Evolutionary conservation across 1,140 invertebrate genomes (phyloP).

Genomic region (Neotoxoptera formosana): DNA sequence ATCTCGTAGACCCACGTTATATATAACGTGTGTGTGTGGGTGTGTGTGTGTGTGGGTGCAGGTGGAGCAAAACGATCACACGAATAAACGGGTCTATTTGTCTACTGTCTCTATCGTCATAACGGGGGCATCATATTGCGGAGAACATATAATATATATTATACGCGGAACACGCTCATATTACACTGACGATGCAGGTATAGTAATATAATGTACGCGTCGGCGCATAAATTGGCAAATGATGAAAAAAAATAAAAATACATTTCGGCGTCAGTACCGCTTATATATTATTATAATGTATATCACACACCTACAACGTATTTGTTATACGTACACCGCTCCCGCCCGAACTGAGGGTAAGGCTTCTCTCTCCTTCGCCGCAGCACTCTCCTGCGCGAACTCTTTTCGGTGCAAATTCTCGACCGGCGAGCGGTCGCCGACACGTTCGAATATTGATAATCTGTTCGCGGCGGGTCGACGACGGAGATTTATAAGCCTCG

Average conservation of each 20-base stretch:
- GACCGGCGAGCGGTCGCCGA: neutral
- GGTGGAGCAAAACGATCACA: neutral
- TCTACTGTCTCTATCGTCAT: constrained; percentile 7
- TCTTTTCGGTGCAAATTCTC: neutral
- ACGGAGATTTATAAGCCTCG: neutral
- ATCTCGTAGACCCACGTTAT: neutral
- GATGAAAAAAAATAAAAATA: constrained; percentile 3
- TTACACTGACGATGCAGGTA: neutral
- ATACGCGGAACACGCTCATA: neutral
- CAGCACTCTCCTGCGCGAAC: too few relatives aligned
- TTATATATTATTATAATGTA: neutral
- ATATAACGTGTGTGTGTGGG: too few relatives aligned
- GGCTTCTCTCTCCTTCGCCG: too few relatives aligned
- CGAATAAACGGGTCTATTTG: neutral
- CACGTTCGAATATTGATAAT: constrained; percentile 35
- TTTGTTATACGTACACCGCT: neutral
- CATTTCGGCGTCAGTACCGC: neutral
- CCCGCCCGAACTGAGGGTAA: neutral
- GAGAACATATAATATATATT: neutral
- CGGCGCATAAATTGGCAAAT: neutral
- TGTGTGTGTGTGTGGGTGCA: too few relatives aligned
- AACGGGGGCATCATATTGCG: neutral
- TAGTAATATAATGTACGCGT: neutral
- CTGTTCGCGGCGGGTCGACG: neutral
- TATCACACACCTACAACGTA: neutral